Evolutionary conservation across 2,888 invertebrate genomes (phyloP).

Genomic region (Cantharis flavilabris): DNA sequence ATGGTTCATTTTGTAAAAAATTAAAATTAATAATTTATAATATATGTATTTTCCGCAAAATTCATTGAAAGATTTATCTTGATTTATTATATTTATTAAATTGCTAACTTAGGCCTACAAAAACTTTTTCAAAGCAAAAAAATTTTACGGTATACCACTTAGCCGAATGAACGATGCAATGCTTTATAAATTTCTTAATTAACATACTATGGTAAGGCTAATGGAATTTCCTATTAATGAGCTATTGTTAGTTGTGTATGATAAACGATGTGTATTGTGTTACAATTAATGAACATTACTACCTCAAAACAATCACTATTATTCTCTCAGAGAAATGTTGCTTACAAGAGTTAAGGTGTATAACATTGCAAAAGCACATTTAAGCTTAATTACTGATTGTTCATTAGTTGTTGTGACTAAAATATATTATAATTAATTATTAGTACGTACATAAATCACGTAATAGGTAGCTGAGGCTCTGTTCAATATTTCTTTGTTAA

Average conservation of each 20-base stretch:
- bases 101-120: background rate
- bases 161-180: background rate
- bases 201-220: slow-evolving; percentile 10
- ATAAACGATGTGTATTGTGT: slow-evolving; percentile 29
- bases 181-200: background rate
- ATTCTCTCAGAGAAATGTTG: slow-evolving; percentile 4
- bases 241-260: slow-evolving; percentile 24
- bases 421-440: slow-evolving; percentile 1
- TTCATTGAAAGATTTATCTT: background rate
- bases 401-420: slow-evolving; percentile 15
- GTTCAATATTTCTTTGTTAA: background rate
- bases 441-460: background rate
- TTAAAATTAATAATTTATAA: background rate
- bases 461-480: background rate
- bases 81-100: background rate
- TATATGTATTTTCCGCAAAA: background rate
- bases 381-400: slow-evolving; percentile 16
- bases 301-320: slow-evolving; percentile 28
- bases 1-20: background rate
- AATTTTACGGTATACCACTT: background rate
- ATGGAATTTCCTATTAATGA: slow-evolving; percentile 28
- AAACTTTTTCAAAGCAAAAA: background rate
- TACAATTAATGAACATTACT: slow-evolving; percentile 25
- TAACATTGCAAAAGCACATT: slow-evolving; percentile 3
- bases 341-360: slow-evolving; percentile 12